phyloP scores from a whole-genome alignment of 53 echinoderm and acorn worm genomes.

The Zoroaster sp. region DNA sequence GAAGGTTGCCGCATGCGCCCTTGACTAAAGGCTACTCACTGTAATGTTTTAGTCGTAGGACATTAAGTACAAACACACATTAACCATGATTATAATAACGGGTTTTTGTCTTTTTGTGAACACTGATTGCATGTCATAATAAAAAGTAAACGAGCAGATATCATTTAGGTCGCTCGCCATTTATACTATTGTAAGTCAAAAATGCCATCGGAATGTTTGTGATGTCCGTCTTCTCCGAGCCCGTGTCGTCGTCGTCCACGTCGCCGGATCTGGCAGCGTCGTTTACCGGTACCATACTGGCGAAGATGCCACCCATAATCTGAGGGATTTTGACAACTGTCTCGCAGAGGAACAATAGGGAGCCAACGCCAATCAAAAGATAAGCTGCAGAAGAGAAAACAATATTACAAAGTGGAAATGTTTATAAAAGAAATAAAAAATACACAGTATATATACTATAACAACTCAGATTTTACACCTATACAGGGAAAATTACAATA shows the following conservation, averaged over 20 bases:
- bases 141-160: background rate
- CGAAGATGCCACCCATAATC: constrained; percentile 68
- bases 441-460: no score
- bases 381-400: constrained; percentile 56
- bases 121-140: no score
- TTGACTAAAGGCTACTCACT: no score
- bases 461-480: no score
- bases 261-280: background rate
- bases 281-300: constrained; percentile 4
- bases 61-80: no score
- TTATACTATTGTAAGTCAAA: constrained; percentile 40
- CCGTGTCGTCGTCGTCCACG: constrained; percentile 17
- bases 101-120: no score
- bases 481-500: no score
- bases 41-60: no score
- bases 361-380: constrained; percentile 82
- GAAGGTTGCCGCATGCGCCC: no score
- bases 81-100: no score
- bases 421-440: background rate
- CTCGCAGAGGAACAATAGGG: constrained; percentile 85
- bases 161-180: constrained; percentile 25
- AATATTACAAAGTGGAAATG: background rate
- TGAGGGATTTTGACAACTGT: constrained; percentile 91
- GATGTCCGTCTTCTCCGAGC: constrained; percentile 45
- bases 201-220: constrained; percentile 8